Evolutionary conservation across 2,797 vertebrate species (phyloP).

Genomic region (Paramormyrops hopkinsi): DNA sequence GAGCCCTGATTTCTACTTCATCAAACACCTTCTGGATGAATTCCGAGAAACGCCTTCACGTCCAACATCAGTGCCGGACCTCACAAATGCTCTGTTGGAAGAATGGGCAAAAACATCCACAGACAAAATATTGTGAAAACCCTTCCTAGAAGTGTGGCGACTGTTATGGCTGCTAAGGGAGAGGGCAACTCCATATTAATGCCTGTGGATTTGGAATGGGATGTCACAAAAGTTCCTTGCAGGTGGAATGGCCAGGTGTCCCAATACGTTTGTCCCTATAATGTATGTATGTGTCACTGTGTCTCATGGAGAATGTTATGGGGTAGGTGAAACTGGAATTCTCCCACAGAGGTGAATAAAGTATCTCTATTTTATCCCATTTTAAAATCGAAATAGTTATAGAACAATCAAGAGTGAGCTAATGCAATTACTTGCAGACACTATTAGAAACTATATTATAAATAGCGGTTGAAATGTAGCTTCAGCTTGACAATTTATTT

Average conservation of each 20-base stretch:
- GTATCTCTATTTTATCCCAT: neutral
- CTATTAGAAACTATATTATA: neutral
- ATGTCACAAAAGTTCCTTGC: neutral
- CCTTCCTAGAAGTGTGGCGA: neutral
- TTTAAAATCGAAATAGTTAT: neutral
- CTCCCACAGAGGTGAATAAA: neutral
- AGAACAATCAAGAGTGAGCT: neutral
- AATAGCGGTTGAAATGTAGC: neutral
- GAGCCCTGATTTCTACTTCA: neutral
- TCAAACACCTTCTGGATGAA: neutral
- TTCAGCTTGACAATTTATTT: neutral
- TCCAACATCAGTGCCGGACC: neutral
- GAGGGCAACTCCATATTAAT: neutral
- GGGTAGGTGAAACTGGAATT: neutral
- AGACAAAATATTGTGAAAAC: neutral
- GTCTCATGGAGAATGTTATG: neutral
- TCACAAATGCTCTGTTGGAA: neutral
- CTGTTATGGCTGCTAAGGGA: neutral
- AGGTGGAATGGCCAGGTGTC: neutral
- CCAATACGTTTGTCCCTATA: neutral
- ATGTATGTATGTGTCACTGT: neutral
- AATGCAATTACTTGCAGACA: neutral
- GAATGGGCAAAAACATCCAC: neutral
- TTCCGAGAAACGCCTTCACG: neutral
- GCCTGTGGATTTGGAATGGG: neutral